Evolutionary conservation across 2,113 vertebrate genomes (phyloP), one percentile per base, ranked within the genome.

Genomic region (Silurus asotus): DNA sequence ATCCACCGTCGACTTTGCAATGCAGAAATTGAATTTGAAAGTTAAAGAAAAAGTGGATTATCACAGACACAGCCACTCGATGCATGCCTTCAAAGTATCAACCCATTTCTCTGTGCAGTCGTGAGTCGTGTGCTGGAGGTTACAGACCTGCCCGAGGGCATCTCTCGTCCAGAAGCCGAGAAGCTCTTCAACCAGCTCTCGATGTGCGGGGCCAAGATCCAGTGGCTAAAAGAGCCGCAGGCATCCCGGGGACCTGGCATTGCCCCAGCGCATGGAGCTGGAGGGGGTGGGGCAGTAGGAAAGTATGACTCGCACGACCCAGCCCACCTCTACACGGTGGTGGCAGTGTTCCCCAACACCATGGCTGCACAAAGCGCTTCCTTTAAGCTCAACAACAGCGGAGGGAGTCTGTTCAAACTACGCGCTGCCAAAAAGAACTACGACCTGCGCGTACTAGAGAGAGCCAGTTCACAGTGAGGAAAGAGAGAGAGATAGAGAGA

Each of bases 361-460:
- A 94, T 97, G 96, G 97, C 97, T 8, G 97, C 97, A 88, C 98
- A 99, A 74, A 99, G 97, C 81, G 98, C 98, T 94, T 99, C 98
- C 93, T 96, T 99, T 88, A 98, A 97, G 94, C 97, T 98, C 92
- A 99, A 99, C 95, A 98, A 97, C 96, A 97, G 96, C 19, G 96
- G 96, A 28, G 96, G 95, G 90, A 96, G 96, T 94, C 96, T 96
- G 95, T 99, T 99, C 95, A 98, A 97, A 92, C 96, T 99, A 92
- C 96, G 97, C n/a, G 95, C 96, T 84, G 96, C 97, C 95, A 98
- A 97, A 96, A 97, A 97, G 95, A 98, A 97, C 97, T 98, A 98
- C 87, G 97, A 98, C 94, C 91, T 99, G 93, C 96, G 97, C 72
- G 96, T 99, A 91, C 95, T 99, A 94, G 98, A 99, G 93, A 95